phyloP scores from a whole-genome alignment of 2,888 invertebrate species.

The Clistopyga incitator region DNA sequence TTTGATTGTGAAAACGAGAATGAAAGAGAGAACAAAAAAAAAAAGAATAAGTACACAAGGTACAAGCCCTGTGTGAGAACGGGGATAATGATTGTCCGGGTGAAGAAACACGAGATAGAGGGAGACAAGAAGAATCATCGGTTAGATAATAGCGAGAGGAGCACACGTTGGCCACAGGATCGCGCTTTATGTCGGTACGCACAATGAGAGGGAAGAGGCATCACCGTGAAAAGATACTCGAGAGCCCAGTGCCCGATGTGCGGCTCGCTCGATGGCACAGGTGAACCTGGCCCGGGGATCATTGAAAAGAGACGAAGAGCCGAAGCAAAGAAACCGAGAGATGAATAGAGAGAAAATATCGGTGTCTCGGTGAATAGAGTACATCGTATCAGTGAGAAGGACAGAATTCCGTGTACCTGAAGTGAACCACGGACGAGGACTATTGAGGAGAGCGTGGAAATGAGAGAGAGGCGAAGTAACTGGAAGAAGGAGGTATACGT shows the following conservation, averaged over 20 bases:
- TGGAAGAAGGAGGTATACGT: conserved; percentile 46
- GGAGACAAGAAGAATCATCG: conserved; percentile 56
- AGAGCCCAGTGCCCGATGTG: conserved; percentile 33
- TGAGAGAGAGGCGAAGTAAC: conserved; percentile 45
- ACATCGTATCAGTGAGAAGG: conserved; percentile 50
- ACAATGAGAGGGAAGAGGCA: conserved; percentile 63
- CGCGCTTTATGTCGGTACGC: conserved; percentile 52
- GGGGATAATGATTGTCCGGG: conserved; percentile 39
- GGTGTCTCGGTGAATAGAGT: conserved; percentile 36
- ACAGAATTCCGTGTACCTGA: conserved; percentile 42
- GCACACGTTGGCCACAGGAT: conserved; percentile 34
- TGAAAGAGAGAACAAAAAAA: conserved; percentile 42
- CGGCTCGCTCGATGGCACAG: conserved; percentile 56
- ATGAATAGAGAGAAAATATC: conserved; percentile 52
- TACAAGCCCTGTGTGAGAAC: conserved; percentile 37
- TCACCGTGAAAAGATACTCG: conserved; percentile 52
- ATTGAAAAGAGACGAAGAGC: conserved; percentile 54
- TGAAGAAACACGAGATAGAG: conserved; percentile 40
- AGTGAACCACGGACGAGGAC: conserved; percentile 49
- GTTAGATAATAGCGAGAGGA: conserved; percentile 62
- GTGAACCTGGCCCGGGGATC: conserved; percentile 53
- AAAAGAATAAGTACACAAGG: conserved; percentile 50
- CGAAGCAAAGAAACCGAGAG: conserved; percentile 48
- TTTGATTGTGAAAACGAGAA: conserved; percentile 54
- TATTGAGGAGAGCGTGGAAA: conserved; percentile 18